Conservation (phyloP, 2,888 invertebrate species). For the Melanchra persicariae region DNA sequence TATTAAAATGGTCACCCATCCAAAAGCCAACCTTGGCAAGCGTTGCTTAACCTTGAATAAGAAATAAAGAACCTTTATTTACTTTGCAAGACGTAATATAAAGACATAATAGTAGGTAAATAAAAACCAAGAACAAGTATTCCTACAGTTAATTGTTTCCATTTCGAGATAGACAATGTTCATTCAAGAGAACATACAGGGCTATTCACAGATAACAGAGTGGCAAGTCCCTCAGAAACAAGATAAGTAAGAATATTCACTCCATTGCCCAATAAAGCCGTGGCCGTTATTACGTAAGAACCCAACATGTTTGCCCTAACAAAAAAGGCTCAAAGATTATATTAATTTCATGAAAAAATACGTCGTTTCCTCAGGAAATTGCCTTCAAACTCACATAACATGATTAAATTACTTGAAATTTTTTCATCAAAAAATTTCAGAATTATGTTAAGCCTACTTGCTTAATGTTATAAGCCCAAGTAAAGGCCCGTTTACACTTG, state of each 20-base stretch:
- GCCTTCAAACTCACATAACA: slow-evolving; percentile 35
- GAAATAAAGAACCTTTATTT: neutral
- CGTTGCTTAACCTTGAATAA: too few species aligned
- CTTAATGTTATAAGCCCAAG: slow-evolving; percentile 2
- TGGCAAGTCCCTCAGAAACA: slow-evolving; percentile 28
- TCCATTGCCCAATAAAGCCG: slow-evolving; percentile 29
- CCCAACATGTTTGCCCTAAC: neutral
- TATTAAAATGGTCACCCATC: too few species aligned
- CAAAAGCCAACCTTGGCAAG: too few species aligned
- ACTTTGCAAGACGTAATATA: neutral
- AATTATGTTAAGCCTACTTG: slow-evolving; percentile 10
- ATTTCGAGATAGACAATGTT: slow-evolving; percentile 40
- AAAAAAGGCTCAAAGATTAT: slow-evolving; percentile 19
- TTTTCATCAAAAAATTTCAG: slow-evolving; percentile 20
- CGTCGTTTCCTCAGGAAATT: slow-evolving; percentile 34
- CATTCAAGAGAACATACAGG: slow-evolving; percentile 36
- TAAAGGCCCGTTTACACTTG: slow-evolving; percentile 27
- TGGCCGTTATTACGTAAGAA: slow-evolving; percentile 8
- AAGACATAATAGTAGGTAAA: neutral
- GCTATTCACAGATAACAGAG: slow-evolving; percentile 27
- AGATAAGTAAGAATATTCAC: slow-evolving; percentile 37
- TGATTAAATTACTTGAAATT: slow-evolving; percentile 38
- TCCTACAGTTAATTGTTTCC: slow-evolving; percentile 25
- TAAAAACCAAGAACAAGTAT: neutral
- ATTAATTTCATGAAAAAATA: slow-evolving; percentile 39